These are phyloP conservation scores for Probosciger aterrimus DNA, from an alignment of 2,113 vertebrate genomes.

Conservation along the genomic window DNA sequence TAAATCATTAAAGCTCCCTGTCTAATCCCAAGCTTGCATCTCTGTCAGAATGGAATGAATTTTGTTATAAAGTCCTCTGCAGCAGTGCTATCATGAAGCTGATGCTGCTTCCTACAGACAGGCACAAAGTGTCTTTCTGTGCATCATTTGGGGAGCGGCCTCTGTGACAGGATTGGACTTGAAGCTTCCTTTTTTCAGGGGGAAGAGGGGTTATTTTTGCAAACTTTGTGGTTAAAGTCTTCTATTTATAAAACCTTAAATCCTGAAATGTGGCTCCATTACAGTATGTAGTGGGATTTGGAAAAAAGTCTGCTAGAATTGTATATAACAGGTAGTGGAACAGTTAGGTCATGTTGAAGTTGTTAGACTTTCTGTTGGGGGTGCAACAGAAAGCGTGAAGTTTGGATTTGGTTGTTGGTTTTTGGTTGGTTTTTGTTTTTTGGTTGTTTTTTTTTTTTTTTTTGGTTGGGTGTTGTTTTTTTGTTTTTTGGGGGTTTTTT, in stretches of 20 bases:
- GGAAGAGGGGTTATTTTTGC: neutral
- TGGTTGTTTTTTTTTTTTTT: too few species aligned
- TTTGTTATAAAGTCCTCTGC: neutral
- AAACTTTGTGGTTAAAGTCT: neutral
- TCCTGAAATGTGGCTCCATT: neutral
- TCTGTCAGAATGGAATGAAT: neutral
- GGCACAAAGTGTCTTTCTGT: neutral
- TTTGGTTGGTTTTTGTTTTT: neutral
- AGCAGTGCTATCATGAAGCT: fast-evolving
- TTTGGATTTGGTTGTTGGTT: neutral
- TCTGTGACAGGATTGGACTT: neutral
- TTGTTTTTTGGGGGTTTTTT: neutral
- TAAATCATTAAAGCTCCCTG: neutral
- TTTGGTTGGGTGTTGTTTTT: neutral
- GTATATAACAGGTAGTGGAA: neutral
- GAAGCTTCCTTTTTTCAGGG: neutral
- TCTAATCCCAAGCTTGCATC: neutral
- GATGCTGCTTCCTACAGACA: neutral
- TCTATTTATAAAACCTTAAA: neutral
- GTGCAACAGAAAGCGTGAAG: neutral
- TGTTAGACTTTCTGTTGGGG: neutral
- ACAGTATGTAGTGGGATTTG: neutral
- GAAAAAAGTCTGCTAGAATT: neutral
- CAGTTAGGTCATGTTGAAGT: neutral
- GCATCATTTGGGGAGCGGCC: neutral